Percentiles rank a stretch among this genome's conserved stretches.
phyloP scores from a whole-genome alignment of 1,140 invertebrate genomes.

The Elymnias hypermnestra region DNA sequence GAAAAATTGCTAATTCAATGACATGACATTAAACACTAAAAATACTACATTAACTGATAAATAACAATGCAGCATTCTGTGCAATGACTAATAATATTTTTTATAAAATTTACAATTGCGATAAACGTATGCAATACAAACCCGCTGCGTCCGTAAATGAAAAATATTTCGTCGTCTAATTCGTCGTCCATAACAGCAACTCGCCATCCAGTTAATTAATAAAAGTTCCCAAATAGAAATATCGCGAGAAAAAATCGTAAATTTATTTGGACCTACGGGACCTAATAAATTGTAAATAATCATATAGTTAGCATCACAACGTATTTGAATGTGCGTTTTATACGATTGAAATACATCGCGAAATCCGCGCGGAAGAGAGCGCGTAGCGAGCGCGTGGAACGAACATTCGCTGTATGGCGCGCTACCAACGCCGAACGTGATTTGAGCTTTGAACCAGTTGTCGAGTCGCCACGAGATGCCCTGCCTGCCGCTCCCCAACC shows the following conservation, averaged over 20 bases:
- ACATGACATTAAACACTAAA: no score
- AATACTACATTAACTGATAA: no score
- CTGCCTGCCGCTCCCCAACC: constrained; percentile 32
- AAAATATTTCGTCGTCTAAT: constrained; percentile 56
- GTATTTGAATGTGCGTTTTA: not conserved
- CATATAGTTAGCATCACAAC: not conserved
- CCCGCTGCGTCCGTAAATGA: constrained; percentile 46
- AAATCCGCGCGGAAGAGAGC: constrained; percentile 5
- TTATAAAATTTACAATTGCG: constrained; percentile 13
- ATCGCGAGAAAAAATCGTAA: not conserved
- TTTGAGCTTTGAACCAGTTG: constrained; percentile 41
- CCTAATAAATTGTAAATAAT: no score
- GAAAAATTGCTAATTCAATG: no score
- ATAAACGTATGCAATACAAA: constrained; percentile 40
- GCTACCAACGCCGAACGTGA: constrained; percentile 54
- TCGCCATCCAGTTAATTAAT: constrained; percentile 33
- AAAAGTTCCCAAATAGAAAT: constrained; percentile 1
- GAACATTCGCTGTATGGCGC: constrained; percentile 34
- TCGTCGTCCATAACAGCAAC: constrained; percentile 46
- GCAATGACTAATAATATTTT: constrained; percentile 9
- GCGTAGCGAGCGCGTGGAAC: constrained; percentile 15
- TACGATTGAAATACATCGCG: constrained; percentile 6
- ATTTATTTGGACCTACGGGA: constrained; percentile 1
- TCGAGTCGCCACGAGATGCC: constrained; percentile 36
- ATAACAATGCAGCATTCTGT: constrained; percentile 13